Evolutionary conservation across 2,888 invertebrate genomes (phyloP), one percentile per base, ranked within the genome.

Genomic region (Chorisops tibialis): DNA sequence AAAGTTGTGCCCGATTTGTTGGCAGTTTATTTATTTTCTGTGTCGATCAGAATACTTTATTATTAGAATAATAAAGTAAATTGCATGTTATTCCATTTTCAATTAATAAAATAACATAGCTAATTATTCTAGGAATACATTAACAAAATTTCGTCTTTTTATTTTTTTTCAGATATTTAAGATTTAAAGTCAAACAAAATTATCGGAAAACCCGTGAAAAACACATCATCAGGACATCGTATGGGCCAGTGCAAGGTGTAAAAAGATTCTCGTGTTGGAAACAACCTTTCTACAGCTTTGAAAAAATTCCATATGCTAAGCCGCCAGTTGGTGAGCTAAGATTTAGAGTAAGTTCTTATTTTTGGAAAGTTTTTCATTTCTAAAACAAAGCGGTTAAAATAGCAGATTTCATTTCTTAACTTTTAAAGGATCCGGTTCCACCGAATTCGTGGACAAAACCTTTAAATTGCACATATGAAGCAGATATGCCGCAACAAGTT

Each of bases 251-350:
- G 19, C 72, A 71, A n/a, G 77, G 77, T 4, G 72, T 71, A 11
- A 75, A 76, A 61, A 69, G 77, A 9, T 68, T 70, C 24, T 71
- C 77, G 0, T 71, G 75, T 14, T 77, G 75, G 72, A 74, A 75
- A 24, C 71, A 69, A 63, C 63, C 68, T 6, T 77, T 76, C 58
- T 72, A 68, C 30, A 75, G 75, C 59, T 77, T 77, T 61, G 76
- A 78, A 66, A 72, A 70, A 50, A 73, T 77, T 14, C 77, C 77
- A 0, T 78, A 72, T 61, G 77, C 75, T 19, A 72, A 76, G 67
- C 77, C 77, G 2, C 77, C 77, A 1, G 5, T 77, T 45, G 73
- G 70, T 0, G 71, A 74, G 11, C 65, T 78, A 35, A 70, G 78
- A 60, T 67, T 67, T 58, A 62, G 62, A 56, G 67, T 60, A 41